These are phyloP conservation scores for Kryphioiulus occultus DNA, from an alignment of 2,888 invertebrate genomes.

Conservation along the genomic window DNA sequence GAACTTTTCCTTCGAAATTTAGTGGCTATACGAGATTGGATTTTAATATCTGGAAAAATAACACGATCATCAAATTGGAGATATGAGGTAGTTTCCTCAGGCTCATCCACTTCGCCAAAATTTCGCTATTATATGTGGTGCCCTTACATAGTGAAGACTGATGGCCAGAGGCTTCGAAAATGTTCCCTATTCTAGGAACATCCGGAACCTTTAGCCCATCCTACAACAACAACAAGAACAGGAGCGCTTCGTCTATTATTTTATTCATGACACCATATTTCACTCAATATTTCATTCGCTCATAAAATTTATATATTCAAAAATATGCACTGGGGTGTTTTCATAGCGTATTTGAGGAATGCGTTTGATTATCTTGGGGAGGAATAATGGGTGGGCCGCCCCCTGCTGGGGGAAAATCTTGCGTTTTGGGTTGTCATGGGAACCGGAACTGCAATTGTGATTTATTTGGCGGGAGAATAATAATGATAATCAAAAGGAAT, in stretches of 20 bases:
- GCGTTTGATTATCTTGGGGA: constrained; percentile 5
- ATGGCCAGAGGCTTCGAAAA: not conserved
- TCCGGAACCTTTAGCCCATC: constrained; percentile 5
- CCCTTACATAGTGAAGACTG: not conserved
- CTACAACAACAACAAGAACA: not conserved
- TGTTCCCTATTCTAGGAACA: not conserved
- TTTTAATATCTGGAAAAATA: not conserved
- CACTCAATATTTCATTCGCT: constrained; percentile 5
- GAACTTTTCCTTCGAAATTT: not conserved
- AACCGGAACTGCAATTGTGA: constrained; percentile 5
- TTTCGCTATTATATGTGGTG: not conserved
- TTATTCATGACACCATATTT: constrained; percentile 5
- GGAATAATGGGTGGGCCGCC: not conserved
- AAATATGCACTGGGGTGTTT: constrained; percentile 5
- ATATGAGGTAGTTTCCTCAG: no score
- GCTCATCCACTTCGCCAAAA: not conserved
- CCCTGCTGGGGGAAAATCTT: not conserved
- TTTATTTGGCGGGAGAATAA: constrained; percentile 5
- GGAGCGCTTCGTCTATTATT: not conserved
- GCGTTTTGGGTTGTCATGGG: constrained; percentile 5
- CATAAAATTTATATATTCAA: constrained; percentile 5
- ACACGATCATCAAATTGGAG: not conserved
- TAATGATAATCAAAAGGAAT: constrained; percentile 5
- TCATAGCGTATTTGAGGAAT: not conserved
- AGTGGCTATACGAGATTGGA: not conserved